Percentiles rank a stretch among this genome's conserved stretches.
These are phyloP conservation scores for Pleuronectes platessa DNA, from an alignment of 2,113 vertebrate species.

Conservation along the genomic window DNA sequence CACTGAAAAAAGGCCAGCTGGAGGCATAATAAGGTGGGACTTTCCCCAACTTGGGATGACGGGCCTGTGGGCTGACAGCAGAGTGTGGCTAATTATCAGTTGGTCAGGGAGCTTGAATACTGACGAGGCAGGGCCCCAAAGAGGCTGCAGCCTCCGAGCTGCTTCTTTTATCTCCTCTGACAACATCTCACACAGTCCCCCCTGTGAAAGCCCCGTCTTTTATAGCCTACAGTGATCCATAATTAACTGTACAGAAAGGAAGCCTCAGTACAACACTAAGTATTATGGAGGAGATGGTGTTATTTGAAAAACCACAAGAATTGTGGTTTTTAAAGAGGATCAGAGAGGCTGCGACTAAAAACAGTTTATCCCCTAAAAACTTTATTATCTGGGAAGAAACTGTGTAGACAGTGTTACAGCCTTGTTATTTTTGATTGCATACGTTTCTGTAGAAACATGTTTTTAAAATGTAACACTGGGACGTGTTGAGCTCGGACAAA, in stretches of 20 bases:
- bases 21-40: constrained; percentile 75
- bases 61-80: constrained; percentile 67
- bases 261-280: constrained; percentile 27
- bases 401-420: neutral
- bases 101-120: constrained; percentile 72
- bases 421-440: neutral
- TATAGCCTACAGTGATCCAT: constrained; percentile 66
- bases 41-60: constrained; percentile 72
- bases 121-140: constrained; percentile 72
- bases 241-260: constrained; percentile 67
- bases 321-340: neutral
- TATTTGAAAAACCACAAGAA: constrained; percentile 3
- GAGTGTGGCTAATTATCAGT: constrained; percentile 76
- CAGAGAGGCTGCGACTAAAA: neutral
- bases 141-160: constrained; percentile 68
- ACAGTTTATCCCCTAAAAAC: neutral
- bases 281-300: constrained; percentile 27
- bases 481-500: too few species aligned
- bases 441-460: neutral
- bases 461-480: too few species aligned
- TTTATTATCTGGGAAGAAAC: neutral
- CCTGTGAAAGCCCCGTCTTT: constrained; percentile 66
- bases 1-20: constrained; percentile 51
- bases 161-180: constrained; percentile 74
- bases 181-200: constrained; percentile 61